Percentiles rank a stretch among this genome's conserved stretches.
Evolutionary conservation across 2,888 invertebrate genomes (phyloP).

Genomic region (Cephus rjabovi): DNA sequence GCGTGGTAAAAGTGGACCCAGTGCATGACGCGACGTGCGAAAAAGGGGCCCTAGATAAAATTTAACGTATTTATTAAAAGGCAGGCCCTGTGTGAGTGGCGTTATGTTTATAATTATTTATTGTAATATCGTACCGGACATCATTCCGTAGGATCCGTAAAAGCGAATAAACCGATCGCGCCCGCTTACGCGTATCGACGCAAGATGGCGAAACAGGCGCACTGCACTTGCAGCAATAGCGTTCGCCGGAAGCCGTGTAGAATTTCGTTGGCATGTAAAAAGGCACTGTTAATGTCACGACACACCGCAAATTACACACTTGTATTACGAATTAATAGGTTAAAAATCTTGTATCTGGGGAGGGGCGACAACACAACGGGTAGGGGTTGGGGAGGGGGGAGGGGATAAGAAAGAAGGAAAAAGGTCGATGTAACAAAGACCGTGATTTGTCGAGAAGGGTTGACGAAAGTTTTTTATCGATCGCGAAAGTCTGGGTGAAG

Average conservation of each 20-base stretch:
- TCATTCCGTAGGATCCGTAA: neutral
- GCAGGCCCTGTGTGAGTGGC: neutral
- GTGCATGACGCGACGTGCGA: too few relatives aligned
- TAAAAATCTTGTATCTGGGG: neutral
- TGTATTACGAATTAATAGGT: slow-evolving; percentile 19
- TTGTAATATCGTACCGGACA: neutral
- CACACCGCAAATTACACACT: slow-evolving; percentile 25
- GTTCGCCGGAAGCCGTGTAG: neutral
- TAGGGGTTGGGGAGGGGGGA: neutral
- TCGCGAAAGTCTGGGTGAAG: neutral
- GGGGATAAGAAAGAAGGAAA: neutral
- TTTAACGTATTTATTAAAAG: neutral
- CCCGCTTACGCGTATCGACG: neutral
- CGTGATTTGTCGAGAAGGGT: neutral
- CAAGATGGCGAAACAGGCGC: neutral
- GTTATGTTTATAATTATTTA: neutral
- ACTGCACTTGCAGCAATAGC: neutral
- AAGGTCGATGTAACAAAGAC: neutral
- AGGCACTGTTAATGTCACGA: slow-evolving; percentile 50
- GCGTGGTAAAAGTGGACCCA: neutral
- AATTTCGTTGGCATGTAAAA: slow-evolving; percentile 39
- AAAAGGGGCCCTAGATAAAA: neutral
- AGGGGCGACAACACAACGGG: neutral
- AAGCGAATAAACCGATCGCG: neutral
- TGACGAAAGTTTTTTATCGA: neutral